Evolutionary conservation across 2,888 invertebrate genomes (phyloP), one percentile per base, ranked within the genome.

Genomic region (Pristionchus mayeri): DNA sequence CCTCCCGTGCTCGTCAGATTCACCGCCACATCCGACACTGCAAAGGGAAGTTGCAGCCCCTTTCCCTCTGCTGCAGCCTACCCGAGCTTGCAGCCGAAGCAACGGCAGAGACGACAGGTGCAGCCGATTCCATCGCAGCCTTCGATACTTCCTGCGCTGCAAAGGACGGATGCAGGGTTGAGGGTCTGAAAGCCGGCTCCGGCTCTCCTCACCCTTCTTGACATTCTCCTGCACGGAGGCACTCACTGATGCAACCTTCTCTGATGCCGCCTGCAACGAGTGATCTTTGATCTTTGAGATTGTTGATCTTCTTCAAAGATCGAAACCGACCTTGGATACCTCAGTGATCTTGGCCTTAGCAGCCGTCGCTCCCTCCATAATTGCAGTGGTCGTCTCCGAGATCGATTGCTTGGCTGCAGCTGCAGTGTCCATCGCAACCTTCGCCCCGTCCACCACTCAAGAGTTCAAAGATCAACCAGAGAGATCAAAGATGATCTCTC

Each of bases 191-290:
- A n/a, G n/a, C n/a, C n/a, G n/a, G n/a, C n/a, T n/a, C n/a, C n/a
- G n/a, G n/a, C n/a, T n/a, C 40, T 75, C n/a, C 40, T 24, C 30
- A 76, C 76, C 76, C 48, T 76, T 76, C 76, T 76, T 76, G 44
- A 76, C 50, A 16, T 76, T 76, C 76, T 50, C 76, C 44, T 44
- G 50, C 76, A 76, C 76, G n/a, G 24, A 13, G 7, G 16, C 48
- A 16, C 24, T 30, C 16, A 76, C 76, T 27, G 76, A 44, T 7
- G 76, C 76, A 3, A 48, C 76, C 48, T 30, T 76, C 44, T 76
- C 50, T 1, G 50, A 11, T 4, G 50, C 76, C 2, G 76, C 50
- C 50, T 76, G 76, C 2, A 50, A 13, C 6, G 44, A 76, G 2
- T 48, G 48, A 76, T 48, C 44, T 48, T 48, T 76, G 48, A 76